Base-by-base conservation (phyloP, 2,888 invertebrate genomes). In the Phoronis australis region DNA sequence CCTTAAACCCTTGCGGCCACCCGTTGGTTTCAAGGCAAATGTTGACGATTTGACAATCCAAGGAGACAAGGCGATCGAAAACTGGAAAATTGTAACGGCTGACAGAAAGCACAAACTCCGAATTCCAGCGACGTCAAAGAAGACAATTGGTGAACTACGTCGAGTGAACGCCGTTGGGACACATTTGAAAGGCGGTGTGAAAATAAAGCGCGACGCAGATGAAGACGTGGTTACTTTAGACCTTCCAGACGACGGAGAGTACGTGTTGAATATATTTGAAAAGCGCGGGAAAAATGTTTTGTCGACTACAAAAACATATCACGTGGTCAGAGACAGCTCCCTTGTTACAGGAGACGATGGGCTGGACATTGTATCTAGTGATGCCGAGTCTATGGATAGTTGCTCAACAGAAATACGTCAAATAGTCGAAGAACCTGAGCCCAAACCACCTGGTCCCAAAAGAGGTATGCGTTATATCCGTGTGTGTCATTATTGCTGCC, bases 201-300 rank as follows among this genome's bases (percentile, higher is more conserved):
- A 61, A 45, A 54, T 63, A 39, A 47, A 64, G 27, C 52, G 61
- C 9, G 55, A 62, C 42, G 68, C 68, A 31, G 66, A 61, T 5
- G 56, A 62, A 47, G 55, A 64, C 26, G 48, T 66, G 21, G 60
- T 71, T 42, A 53, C 54, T 4, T 62, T 68, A 24, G 53, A 60
- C 46, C 48, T 71, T 39, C 60, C 61, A n/a, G 66, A 72, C 22
- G 64, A 62, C 45, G 71, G 70, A 9, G 69, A 70, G 39, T 72
- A 71, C 48, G 59, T 63, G 53, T 50, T 70, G 50, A 65, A 68
- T 50, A 50, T 70, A 37, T 71, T 66, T 42, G 60, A 64, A 38
- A n/a, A n/a, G n/a, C n/a, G n/a, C n/a, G n/a, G n/a, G n/a, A n/a
- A n/a, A n/a, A n/a, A n/a, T n/a, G n/a, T n/a, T n/a, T n/a, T n/a